Evolutionary conservation across 2,888 invertebrate species (phyloP).

Genomic region (Polyommatus iphigenia): DNA sequence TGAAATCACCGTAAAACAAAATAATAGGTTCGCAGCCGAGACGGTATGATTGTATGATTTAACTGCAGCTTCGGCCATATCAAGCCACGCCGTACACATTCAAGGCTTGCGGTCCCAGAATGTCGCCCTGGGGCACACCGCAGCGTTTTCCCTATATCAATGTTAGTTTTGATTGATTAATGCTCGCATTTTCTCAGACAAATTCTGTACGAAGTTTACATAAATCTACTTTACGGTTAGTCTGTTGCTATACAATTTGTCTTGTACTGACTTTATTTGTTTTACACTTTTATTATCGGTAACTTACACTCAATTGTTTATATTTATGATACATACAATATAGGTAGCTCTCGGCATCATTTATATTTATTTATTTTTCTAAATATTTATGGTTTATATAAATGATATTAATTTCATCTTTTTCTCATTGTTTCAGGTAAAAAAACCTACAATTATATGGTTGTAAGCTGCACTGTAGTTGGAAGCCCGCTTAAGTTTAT

Average conservation of each 20-base stretch:
- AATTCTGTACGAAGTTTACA: slow-evolving; percentile 4
- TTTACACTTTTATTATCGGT: neutral
- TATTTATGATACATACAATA: neutral
- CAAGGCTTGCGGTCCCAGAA: slow-evolving; percentile 53
- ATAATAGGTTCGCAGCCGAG: slow-evolving; percentile 64
- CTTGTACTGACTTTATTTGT: neutral
- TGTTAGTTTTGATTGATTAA: slow-evolving; percentile 31
- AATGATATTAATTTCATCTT: neutral
- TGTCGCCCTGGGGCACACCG: slow-evolving; percentile 55
- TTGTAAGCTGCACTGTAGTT: too few relatives aligned
- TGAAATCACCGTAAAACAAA: slow-evolving; percentile 62
- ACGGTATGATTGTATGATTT: slow-evolving; percentile 57
- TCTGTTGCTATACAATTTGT: neutral
- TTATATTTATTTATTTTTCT: neutral
- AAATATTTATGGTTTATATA: neutral
- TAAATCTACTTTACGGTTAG: neutral
- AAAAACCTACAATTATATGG: neutral
- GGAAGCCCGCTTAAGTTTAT: neutral
- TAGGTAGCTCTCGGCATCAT: too few relatives aligned
- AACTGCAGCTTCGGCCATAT: slow-evolving; percentile 42
- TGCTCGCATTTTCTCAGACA: slow-evolving; percentile 10
- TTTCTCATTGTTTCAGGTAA: slow-evolving; percentile 23
- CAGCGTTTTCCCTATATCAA: slow-evolving; percentile 30
- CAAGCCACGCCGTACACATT: slow-evolving; percentile 32
- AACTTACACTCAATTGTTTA: neutral